Conservation (phyloP, 1,140 invertebrate genomes). For the Gryon sp. region DNA sequence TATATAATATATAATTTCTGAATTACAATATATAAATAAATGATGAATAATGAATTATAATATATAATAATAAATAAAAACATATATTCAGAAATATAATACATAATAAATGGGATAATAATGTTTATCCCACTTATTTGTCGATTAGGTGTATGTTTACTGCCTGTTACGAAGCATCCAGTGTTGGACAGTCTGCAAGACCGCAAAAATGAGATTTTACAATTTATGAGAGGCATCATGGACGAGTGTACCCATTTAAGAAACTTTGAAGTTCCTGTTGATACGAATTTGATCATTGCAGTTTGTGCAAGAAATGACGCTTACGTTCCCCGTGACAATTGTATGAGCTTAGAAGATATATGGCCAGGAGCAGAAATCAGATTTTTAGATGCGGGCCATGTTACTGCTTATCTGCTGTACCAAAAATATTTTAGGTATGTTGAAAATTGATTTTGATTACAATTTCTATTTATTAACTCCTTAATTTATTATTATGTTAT, state of each 20-base stretch:
- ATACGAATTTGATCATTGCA: slow-evolving; percentile 91
- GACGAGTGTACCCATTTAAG: slow-evolving; percentile 98
- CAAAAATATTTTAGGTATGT: slow-evolving; percentile 91
- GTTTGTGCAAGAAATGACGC: slow-evolving; percentile 94
- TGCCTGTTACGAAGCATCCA: slow-evolving; percentile 71
- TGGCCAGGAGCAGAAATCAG: slow-evolving; percentile 95
- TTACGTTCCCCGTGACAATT: slow-evolving; percentile 93
- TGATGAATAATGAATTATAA: not conserved
- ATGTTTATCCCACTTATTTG: no score
- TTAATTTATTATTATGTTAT: no score
- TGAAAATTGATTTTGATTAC: slow-evolving; percentile 6
- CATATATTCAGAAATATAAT: no score
- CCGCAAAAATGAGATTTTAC: slow-evolving; percentile 87
- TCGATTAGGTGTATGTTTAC: slow-evolving; percentile 73
- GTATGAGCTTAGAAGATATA: slow-evolving; percentile 89
- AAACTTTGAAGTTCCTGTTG: slow-evolving; percentile 92
- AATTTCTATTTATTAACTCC: not conserved
- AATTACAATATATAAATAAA: no score
- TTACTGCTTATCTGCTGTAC: slow-evolving; percentile 92
- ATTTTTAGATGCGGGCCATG: slow-evolving; percentile 93
- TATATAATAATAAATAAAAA: no score
- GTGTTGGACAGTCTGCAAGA: slow-evolving; percentile 69
- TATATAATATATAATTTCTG: no score
- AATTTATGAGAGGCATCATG: slow-evolving; percentile 99
- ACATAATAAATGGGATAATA: no score